Conservation (phyloP, 2,888 invertebrate species). For the Alitta virens region DNA sequence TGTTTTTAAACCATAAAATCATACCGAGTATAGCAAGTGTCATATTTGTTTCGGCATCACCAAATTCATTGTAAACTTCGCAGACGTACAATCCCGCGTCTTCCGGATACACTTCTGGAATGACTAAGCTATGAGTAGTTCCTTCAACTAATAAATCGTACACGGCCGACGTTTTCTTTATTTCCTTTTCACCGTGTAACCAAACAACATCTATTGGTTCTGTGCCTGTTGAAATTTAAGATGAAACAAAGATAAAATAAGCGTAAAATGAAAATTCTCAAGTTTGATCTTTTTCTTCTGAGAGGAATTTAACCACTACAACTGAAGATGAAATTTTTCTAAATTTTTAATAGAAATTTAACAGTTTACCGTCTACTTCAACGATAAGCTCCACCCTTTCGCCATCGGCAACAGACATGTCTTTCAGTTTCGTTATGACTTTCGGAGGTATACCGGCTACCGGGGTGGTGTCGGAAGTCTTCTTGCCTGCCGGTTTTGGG, state of each 20-base stretch:
- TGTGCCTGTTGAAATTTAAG: conserved; percentile 53
- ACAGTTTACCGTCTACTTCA: conserved; percentile 43
- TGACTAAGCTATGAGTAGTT: conserved; percentile 70
- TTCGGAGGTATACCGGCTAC: conserved; percentile 61
- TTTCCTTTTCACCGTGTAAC: conserved; percentile 67
- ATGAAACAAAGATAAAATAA: background rate
- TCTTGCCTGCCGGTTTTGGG: background rate
- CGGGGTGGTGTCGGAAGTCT: background rate
- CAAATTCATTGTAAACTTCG: conserved; percentile 87
- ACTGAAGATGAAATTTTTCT: no score
- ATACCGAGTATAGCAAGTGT: conserved; percentile 12
- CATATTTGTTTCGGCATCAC: conserved; percentile 52
- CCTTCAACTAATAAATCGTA: conserved; percentile 63
- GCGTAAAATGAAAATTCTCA: no score
- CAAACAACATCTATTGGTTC: conserved; percentile 67
- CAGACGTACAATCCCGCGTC: conserved; percentile 85
- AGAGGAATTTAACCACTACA: no score
- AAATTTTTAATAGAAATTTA: background rate
- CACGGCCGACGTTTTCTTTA: conserved; percentile 64
- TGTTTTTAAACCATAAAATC: no score
- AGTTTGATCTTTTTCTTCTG: no score
- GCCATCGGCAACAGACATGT: conserved; percentile 81
- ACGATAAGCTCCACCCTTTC: conserved; percentile 74
- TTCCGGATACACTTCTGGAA: conserved; percentile 77
- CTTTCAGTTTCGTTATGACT: conserved; percentile 72